Evolutionary conservation across 2,888 invertebrate species (phyloP), one percentile per base, ranked within the genome.

Genomic region (Zhuqinia jingwanae): DNA sequence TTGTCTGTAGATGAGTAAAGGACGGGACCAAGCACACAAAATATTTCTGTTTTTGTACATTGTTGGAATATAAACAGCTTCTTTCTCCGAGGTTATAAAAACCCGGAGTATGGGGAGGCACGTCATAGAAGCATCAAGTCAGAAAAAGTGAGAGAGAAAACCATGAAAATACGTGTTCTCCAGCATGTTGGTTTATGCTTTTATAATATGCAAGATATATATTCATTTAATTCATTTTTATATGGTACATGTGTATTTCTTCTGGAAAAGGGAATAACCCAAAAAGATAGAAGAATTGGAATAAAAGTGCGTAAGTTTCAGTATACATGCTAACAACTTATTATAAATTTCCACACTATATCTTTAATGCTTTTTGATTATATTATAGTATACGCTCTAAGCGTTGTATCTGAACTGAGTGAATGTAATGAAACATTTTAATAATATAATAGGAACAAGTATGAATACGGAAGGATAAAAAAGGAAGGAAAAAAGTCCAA

Each of bases 121-220:
- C 36, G 20, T 17, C 36, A 65, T 11, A 65, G 65, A 65, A 65
- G 65, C 63, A 63, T 63, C 63, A 63, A 63, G 63, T 63, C 63
- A 20, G n/a, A 15, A n/a, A 42, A n/a, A n/a, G n/a, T n/a, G n/a
- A n/a, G n/a, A n/a, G n/a, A 36, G 27, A 27, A 56, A 60, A 42
- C 65, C 65, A 65, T 65, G 42, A 65, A 65, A 65, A 60, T 30
- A 30, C 27, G 30, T 36, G 10, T n/a, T 65, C 20, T 20, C 42
- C 17, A 42, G 17, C 42, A 65, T n/a, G n/a, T n/a, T n/a, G n/a
- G n/a, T n/a, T n/a, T n/a, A n/a, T n/a, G n/a, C 17, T 65, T 42
- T 53, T 42, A 42, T 17, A 8, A 20, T 20, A 20, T 65, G 42
- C 2, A 42, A 36, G 11, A 42, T 20, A 20, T 65, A 65, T 20